These are phyloP conservation scores for Oncorhynchus tshawytscha DNA, from an alignment of 2,113 vertebrate species.

Conservation along the genomic window DNA sequence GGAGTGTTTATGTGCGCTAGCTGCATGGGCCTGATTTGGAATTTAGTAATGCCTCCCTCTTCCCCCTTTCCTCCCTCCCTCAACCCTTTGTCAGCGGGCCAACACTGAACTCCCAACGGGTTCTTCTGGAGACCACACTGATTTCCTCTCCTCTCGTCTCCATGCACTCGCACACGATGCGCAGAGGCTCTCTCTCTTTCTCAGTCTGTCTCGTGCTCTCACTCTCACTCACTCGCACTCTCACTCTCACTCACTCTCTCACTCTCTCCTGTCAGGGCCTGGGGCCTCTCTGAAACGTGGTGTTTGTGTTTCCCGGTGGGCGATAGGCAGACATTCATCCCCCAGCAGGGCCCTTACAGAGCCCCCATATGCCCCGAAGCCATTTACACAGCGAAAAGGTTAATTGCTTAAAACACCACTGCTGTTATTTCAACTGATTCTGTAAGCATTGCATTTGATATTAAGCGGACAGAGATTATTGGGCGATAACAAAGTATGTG, in stretches of 20 bases:
- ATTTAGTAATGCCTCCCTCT: slow-evolving; percentile 66
- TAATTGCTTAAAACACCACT: slow-evolving; percentile 67
- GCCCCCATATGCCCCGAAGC: slow-evolving; percentile 24
- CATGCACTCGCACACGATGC: slow-evolving; percentile 22
- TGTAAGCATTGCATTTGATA: slow-evolving; percentile 60
- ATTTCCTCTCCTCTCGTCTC: slow-evolving; percentile 50
- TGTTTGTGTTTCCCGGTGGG: slow-evolving; percentile 44
- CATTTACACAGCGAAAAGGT: slow-evolving; percentile 66
- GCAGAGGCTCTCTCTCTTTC: background rate
- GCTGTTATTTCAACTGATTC: slow-evolving; percentile 67
- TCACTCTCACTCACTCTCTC: background rate
- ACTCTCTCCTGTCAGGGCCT: slow-evolving; percentile 11
- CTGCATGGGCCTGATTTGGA: slow-evolving; percentile 60
- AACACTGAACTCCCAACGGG: slow-evolving; percentile 24
- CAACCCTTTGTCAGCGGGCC: slow-evolving; percentile 15
- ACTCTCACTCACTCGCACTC: background rate
- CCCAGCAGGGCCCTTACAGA: slow-evolving; percentile 2
- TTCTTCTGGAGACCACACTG: slow-evolving; percentile 42
- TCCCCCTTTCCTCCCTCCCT: slow-evolving; percentile 9
- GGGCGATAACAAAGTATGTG: slow-evolving; percentile 47
- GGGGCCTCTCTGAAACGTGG: slow-evolving; percentile 52
- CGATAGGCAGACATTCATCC: slow-evolving; percentile 48
- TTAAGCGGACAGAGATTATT: slow-evolving; percentile 56
- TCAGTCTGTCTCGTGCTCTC: background rate
- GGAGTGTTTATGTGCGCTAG: slow-evolving; percentile 69